Conservation (phyloP, 1,140 invertebrate species). For the Brachionus asplanchnoidis region DNA sequence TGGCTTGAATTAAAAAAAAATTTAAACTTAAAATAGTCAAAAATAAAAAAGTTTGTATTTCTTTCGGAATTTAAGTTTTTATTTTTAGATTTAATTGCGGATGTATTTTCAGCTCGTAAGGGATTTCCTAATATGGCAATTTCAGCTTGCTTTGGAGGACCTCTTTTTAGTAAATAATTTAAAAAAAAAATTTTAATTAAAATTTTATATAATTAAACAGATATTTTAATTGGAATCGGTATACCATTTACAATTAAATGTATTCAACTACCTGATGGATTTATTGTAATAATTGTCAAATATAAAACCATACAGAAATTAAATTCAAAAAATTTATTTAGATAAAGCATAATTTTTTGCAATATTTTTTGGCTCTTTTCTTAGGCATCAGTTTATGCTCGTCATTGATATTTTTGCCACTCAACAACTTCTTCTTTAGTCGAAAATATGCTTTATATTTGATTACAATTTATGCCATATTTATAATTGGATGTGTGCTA, state of each 20-base stretch:
- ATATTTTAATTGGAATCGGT: conserved; percentile 61
- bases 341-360: conserved; percentile 27
- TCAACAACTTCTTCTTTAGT: conserved; percentile 25
- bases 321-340: not conserved
- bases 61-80: not conserved
- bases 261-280: not conserved
- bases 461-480: not conserved
- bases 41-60: too few species aligned
- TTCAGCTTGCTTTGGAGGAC: conserved; percentile 68
- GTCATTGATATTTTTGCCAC: conserved; percentile 30
- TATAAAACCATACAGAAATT: not conserved
- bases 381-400: not conserved
- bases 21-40: too few species aligned
- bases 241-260: conserved; percentile 58
- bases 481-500: conserved; percentile 16
- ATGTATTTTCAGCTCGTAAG: conserved; percentile 63
- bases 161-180: conserved; percentile 63
- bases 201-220: conserved; percentile 45
- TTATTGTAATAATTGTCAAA: conserved; percentile 29
- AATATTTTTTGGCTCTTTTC: conserved; percentile 23
- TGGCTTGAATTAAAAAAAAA: too few species aligned
- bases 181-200: not conserved
- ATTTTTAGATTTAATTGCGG: conserved; percentile 64
- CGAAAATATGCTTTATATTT: conserved; percentile 20
- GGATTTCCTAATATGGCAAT: conserved; percentile 68